These are phyloP conservation scores for Myrmecobius fasciatus DNA, from an alignment of 2,113 vertebrate species.

Conservation along the genomic window DNA sequence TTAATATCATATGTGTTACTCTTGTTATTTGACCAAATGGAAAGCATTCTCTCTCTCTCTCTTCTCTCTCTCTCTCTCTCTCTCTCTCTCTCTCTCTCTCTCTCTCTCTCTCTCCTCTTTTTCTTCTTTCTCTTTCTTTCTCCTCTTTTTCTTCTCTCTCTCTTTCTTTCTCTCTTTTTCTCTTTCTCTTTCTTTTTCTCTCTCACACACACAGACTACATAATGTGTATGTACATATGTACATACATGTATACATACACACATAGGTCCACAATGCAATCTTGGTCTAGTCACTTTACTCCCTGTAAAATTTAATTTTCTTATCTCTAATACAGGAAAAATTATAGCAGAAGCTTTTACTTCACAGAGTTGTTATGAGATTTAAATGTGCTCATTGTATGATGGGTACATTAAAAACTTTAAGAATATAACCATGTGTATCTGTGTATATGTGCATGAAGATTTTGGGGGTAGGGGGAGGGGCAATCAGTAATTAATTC, in stretches of 20 bases:
- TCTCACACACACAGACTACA: not conserved
- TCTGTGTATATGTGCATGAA: not conserved
- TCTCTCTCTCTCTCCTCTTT: too few relatives aligned
- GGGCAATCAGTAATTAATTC: not conserved
- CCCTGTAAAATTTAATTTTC: not conserved
- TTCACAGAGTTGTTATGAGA: not conserved
- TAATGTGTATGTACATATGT: not conserved
- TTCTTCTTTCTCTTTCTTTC: too few relatives aligned
- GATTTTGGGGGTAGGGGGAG: not conserved
- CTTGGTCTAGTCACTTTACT: not conserved
- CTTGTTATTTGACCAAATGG: slow-evolving; percentile 65
- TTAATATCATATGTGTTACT: slow-evolving; percentile 70
- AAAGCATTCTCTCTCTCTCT: not conserved
- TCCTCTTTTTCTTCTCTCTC: too few relatives aligned
- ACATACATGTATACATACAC: not conserved
- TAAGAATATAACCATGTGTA: not conserved
- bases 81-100: too few relatives aligned
- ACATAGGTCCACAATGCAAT: not conserved
- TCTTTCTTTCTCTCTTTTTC: too few relatives aligned
- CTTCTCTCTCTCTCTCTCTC: not conserved
- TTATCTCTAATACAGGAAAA: not conserved
- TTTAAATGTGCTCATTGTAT: not conserved
- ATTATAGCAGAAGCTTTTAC: not conserved
- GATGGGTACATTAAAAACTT: not conserved
- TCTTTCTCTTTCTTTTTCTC: too few relatives aligned